Conservation (phyloP, 23 tunicate genomes). For the Trididemnum nubilum region DNA sequence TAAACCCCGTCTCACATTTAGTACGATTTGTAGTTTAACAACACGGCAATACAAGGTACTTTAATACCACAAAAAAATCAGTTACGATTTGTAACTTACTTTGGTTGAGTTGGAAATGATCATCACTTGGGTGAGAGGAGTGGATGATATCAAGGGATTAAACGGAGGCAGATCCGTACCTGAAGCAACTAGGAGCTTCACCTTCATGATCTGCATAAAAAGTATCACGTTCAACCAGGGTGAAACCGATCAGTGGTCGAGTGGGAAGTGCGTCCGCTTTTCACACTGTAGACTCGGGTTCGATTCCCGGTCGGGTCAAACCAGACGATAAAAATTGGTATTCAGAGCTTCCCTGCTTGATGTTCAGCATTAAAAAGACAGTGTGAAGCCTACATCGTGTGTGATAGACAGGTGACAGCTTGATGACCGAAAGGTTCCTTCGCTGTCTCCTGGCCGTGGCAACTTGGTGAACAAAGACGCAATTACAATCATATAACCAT, state of each 20-base stretch:
- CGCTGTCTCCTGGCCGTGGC: too few species aligned
- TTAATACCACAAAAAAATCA: too few species aligned
- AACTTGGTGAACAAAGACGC: too few species aligned
- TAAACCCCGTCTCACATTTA: too few species aligned
- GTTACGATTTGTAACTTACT: slow-evolving; percentile 58
- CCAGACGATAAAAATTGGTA: too few species aligned
- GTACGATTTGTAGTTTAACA: too few species aligned
- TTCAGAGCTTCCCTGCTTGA: not conserved
- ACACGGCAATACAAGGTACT: too few species aligned
- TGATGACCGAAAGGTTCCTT: too few species aligned
- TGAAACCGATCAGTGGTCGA: too few species aligned
- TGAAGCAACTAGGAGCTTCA: slow-evolving; percentile 85
- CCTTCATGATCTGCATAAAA: slow-evolving; percentile 65
- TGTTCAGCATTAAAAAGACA: not conserved
- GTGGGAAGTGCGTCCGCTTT: not conserved
- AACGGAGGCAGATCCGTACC: slow-evolving; percentile 56
- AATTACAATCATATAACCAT: too few species aligned
- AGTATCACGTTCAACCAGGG: not conserved
- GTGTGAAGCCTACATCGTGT: not conserved
- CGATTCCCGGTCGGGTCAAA: not conserved
- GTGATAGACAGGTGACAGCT: too few species aligned
- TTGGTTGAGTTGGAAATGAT: slow-evolving; percentile 68
- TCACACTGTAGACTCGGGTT: not conserved
- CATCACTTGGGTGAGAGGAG: slow-evolving; percentile 89
- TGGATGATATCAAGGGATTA: slow-evolving; percentile 71